A percentile compares a stretch with the other conserved stretches of the same genome.
Conservation (phyloP, 2,113 vertebrate species). For the Macroglossus sobrinus region DNA sequence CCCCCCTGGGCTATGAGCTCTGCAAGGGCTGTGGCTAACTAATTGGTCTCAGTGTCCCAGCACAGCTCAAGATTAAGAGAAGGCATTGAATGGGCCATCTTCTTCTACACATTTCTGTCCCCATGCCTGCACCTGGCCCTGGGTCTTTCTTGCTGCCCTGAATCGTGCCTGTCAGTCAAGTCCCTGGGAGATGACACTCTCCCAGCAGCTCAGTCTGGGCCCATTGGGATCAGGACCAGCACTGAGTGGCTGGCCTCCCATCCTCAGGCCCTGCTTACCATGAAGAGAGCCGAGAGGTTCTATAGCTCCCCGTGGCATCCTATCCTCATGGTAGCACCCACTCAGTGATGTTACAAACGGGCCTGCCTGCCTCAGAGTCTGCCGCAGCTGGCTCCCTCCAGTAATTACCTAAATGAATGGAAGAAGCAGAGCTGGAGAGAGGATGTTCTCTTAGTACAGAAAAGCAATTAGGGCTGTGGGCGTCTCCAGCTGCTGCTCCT, state of each 20-base stretch:
- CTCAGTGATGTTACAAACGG: slow-evolving; percentile 79
- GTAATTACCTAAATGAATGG: slow-evolving; percentile 83
- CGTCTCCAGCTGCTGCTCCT: slow-evolving; percentile 77
- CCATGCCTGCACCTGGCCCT: background rate
- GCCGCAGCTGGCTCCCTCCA: slow-evolving; percentile 74
- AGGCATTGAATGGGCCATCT: background rate
- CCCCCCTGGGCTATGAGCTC: background rate
- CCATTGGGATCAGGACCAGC: background rate
- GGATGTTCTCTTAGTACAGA: slow-evolving; percentile 74
- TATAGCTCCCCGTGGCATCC: background rate
- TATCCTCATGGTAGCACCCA: background rate
- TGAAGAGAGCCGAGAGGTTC: background rate
- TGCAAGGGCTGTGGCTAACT: background rate
- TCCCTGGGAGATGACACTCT: background rate
- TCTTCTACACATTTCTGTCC: background rate
- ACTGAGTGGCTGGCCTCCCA: background rate
- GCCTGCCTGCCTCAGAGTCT: background rate
- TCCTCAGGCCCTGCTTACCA: background rate
- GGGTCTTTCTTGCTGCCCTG: background rate
- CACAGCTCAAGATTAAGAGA: background rate
- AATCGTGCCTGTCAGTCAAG: background rate
- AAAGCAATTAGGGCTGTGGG: slow-evolving; percentile 80
- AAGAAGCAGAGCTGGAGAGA: slow-evolving; percentile 76
- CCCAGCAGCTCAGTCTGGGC: background rate
- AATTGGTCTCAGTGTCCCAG: no score